Base-by-base conservation (phyloP, 2,797 vertebrate genomes). In the Sitta carolinensis region DNA sequence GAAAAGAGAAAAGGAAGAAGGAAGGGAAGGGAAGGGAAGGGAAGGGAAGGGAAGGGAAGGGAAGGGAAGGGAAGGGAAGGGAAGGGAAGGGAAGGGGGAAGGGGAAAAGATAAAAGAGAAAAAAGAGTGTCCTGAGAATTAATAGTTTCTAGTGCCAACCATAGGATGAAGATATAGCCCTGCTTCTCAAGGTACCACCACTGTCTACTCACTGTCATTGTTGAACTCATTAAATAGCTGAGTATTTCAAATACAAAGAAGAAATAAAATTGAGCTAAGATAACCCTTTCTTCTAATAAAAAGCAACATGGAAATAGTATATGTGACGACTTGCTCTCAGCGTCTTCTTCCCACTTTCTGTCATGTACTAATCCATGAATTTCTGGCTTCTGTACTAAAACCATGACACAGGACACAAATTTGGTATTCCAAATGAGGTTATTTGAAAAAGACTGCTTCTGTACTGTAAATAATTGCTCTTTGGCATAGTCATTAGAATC, bases 71-170 rank as follows among this genome's bases (percentile, higher is more conserved):
- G 10, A 32, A 18, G 32, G 16, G 23, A 23, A n/a, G 13, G 15
- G 14, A 32, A 43, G 14, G 21, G 21, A 13, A 22, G 8, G 43
- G 26, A 14, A 10, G 10, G 42, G 15, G 5, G 3, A 16, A 45
- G 7, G 5, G 32, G 43, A 79, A 92, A 42, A 27, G 16, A 7
- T 1, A 16, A 3, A 55, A 87, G 90, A 66, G 95, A 66, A 43
- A 22, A 36, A 36, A n/a, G 29, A 84, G 25, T 90, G 30, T 87
- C 48, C 72, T 66, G 72, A 94, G 76, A 97, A 95, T 13, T 76
- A 90, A 86, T 51, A 89, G 12, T 94, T 96, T 91, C 77, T 91
- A 78, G 38, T 74, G 77, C 54, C 88, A 95, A 95, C 91, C 64
- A 73, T 80, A 90, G 47, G 85, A 85, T 75, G 77, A 83, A 64